Conservation (phyloP, 2,113 vertebrate genomes). For the Meriones unguiculatus region DNA sequence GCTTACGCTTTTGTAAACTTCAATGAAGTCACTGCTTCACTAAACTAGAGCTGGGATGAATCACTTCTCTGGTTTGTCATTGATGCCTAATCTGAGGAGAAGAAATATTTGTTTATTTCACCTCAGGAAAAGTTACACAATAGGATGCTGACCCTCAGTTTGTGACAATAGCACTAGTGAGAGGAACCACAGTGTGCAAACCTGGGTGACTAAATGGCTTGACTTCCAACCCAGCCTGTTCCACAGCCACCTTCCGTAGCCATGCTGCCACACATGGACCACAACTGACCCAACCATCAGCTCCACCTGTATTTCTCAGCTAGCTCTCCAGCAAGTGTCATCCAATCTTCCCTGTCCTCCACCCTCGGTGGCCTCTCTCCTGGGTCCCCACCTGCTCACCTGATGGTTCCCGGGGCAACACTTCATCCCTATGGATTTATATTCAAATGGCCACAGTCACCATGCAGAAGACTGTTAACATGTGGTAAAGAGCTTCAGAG, state of each 20-base stretch:
- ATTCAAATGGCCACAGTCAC: background rate
- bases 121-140: background rate
- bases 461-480: background rate
- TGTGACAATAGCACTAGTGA: background rate
- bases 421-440: background rate
- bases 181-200: background rate
- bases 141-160: background rate
- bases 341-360: background rate
- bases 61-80: background rate
- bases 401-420: background rate
- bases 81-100: too few relatives aligned
- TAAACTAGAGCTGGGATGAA: background rate
- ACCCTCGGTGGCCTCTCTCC: background rate
- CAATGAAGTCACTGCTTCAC: background rate
- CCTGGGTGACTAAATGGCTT: background rate
- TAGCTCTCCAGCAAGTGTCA: background rate
- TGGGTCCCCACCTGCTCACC: background rate
- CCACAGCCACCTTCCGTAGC: background rate
- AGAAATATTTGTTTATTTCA: background rate
- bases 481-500: background rate
- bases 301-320: background rate
- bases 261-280: background rate
- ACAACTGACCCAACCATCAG: background rate
- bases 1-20: background rate
- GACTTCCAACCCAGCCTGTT: background rate